Evolutionary conservation across 2,113 vertebrate species (phyloP).

Genomic region (Peucedramus taeniatus): DNA sequence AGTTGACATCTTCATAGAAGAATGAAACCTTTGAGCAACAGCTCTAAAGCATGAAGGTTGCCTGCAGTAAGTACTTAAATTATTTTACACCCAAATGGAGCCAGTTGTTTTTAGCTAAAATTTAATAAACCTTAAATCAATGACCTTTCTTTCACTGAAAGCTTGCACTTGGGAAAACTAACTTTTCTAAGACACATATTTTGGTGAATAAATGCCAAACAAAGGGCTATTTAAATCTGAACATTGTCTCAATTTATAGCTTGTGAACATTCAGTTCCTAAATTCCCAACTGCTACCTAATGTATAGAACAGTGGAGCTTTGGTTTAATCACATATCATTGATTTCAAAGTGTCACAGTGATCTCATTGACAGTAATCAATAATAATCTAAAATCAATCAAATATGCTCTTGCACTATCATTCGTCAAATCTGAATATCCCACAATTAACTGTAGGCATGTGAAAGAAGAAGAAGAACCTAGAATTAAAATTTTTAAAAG

Average conservation of each 20-base stretch:
- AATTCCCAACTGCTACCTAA: slow-evolving; percentile 48
- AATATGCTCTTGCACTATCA: slow-evolving; percentile 68
- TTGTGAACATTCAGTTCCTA: slow-evolving; percentile 63
- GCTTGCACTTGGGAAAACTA: slow-evolving; percentile 60
- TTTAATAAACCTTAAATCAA: slow-evolving; percentile 78
- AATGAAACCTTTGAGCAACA: slow-evolving; percentile 71
- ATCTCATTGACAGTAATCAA: slow-evolving; percentile 79
- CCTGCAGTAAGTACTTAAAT: slow-evolving; percentile 73
- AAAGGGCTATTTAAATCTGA: slow-evolving; percentile 72
- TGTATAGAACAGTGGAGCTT: slow-evolving; percentile 42
- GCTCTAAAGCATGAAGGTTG: slow-evolving; percentile 73
- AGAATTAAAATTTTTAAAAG: neutral
- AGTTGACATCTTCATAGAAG: slow-evolving; percentile 78
- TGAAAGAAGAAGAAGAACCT: slow-evolving; percentile 28
- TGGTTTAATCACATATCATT: slow-evolving; percentile 76
- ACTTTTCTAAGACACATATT: slow-evolving; percentile 72
- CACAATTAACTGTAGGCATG: slow-evolving; percentile 66
- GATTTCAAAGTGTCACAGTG: slow-evolving; percentile 72
- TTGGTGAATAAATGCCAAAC: slow-evolving; percentile 68
- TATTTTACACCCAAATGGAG: slow-evolving; percentile 77
- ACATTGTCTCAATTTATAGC: slow-evolving; percentile 70
- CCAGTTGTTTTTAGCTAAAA: slow-evolving; percentile 77
- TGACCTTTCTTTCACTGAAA: slow-evolving; percentile 75
- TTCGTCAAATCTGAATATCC: slow-evolving; percentile 75
- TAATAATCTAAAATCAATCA: slow-evolving; percentile 82